phyloP scores from a whole-genome alignment of 2,113 vertebrate genomes.

The Forbesichthys agassizii region DNA sequence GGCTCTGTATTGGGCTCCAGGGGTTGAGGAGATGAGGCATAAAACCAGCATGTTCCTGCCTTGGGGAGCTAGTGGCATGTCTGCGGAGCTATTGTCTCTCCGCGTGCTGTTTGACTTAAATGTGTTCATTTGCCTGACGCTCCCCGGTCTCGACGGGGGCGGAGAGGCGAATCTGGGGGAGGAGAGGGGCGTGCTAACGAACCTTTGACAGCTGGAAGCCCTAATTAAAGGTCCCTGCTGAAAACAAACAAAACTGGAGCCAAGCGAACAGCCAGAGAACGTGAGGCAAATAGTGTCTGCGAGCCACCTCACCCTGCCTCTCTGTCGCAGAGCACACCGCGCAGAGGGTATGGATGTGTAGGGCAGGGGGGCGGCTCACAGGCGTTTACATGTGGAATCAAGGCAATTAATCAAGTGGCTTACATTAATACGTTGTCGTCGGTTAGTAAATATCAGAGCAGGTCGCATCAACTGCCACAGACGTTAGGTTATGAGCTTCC shows the following conservation, averaged over 20 bases:
- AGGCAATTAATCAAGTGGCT: too few relatives aligned
- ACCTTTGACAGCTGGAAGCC: constrained; percentile 82
- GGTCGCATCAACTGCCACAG: constrained; percentile 8
- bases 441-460: constrained; percentile 19
- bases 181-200: constrained; percentile 79
- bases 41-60: constrained; percentile 73
- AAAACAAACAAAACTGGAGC: constrained; percentile 77
- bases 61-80: constrained; percentile 67
- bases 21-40: constrained; percentile 71
- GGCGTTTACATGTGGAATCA: background rate
- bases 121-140: constrained; percentile 77
- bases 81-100: constrained; percentile 70
- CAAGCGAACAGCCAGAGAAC: constrained; percentile 65
- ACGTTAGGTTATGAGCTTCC: too few relatives aligned
- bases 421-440: too few relatives aligned
- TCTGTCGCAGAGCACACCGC: constrained; percentile 43
- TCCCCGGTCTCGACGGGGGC: constrained; percentile 62
- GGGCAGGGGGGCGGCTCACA: constrained; percentile 47
- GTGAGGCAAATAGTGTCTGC: constrained; percentile 51
- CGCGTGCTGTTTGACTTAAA: constrained; percentile 78
- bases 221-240: constrained; percentile 84
- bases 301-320: constrained; percentile 51
- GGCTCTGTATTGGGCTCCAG: constrained; percentile 65
- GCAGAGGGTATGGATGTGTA: constrained; percentile 54
- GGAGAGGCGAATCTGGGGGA: constrained; percentile 61